Percentiles rank a stretch among this genome's conserved stretches.
Evolutionary conservation across 1,140 invertebrate species (phyloP).

Genomic region (honey bee (Apis mellifera)): Amel_HAv3.1 CM009944.2:10240001-10240500

Average conservation of each 20-base stretch:
- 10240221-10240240: slow-evolving; percentile 31
- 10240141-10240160: background rate
- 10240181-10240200: slow-evolving; percentile 32
- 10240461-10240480: slow-evolving; percentile 28
- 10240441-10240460: slow-evolving; percentile 28
- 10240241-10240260: slow-evolving; percentile 33
- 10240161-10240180: slow-evolving; percentile 25
- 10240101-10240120: background rate
- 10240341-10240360: slow-evolving; percentile 8
- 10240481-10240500: background rate
- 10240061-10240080: background rate
- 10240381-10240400: slow-evolving; percentile 67
- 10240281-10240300: slow-evolving; percentile 16
- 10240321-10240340: background rate
- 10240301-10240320: too few species aligned
- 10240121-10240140: background rate
- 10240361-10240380: slow-evolving; percentile 25
- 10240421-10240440: slow-evolving; percentile 67
- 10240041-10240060: background rate
- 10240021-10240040: slow-evolving; percentile 19
- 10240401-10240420: slow-evolving; percentile 73
- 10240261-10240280: slow-evolving; percentile 14
- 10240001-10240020: slow-evolving; percentile 3
- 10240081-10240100: background rate
- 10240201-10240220: slow-evolving; percentile 14